Base-by-base conservation (phyloP, 2,797 vertebrate species). In the Acanthornis magna region DNA sequence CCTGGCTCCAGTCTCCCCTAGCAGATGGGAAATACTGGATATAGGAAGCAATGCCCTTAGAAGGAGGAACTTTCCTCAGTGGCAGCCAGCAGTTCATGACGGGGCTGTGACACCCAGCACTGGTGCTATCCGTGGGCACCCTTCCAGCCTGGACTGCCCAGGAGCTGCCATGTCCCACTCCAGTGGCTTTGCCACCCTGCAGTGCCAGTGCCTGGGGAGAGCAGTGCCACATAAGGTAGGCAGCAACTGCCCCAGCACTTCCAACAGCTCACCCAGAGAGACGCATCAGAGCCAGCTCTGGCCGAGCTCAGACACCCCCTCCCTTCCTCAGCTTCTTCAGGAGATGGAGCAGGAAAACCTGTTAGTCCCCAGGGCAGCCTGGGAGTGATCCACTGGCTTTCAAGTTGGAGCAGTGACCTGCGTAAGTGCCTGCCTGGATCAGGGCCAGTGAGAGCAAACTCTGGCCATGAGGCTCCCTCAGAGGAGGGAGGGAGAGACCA, bases 351-450 rank as follows among this genome's bases (percentile, higher is more conserved):
- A 93, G 75, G 78, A 93, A 82, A 95, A 85, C 76, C 57, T 80
- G 63, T n/a, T n/a, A 75, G 73, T 93, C 66, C 70, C 80, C 2
- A 5, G 85, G 62, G 85, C 58, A 95, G 82, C 38, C 62, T 36
- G 42, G 85, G 68, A 94, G 76, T 1, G 16, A 95, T 93, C 80
- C 92, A 84, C 77, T 4, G 1, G 67, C 86, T 94, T 95, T 89
- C 1, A 1, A 92, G 77, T 61, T 47, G 58, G 55, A 96, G 83
- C 77, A 92, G 80, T 93, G 92, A 95, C 88, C 88, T 86, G 66
- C 1, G 0, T 95, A 96, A 96, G 96, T 94, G 95, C 86, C 93
- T 93, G 77, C 18, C 77, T 95, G 96, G 95, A 91, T 89, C 9
- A 0, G 53, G 72, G 92, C 96, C 93, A 95, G 78, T 2, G 1